Evolutionary conservation across 2,888 invertebrate species (phyloP).

Genomic region (Eupithecia centaureata): DNA sequence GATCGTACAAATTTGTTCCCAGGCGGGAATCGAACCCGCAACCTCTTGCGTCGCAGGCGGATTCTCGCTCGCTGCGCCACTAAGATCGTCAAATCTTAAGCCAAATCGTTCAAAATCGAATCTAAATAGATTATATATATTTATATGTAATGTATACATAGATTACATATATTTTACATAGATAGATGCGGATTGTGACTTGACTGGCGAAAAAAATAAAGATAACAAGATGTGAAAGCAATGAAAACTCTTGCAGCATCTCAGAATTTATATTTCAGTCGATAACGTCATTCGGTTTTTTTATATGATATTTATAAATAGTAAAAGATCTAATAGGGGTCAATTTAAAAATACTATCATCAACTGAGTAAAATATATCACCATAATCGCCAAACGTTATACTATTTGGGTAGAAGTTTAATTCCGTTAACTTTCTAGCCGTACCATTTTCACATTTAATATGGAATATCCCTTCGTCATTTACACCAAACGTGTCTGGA

Average conservation of each 20-base stretch:
- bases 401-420: constrained; percentile 65
- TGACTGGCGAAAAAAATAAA: too few relatives aligned
- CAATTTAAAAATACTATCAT: constrained; percentile 66
- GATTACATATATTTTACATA: too few relatives aligned
- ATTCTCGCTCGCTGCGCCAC: too few relatives aligned
- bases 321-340: constrained; percentile 69
- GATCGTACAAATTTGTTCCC: too few relatives aligned
- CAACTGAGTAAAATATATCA: constrained; percentile 69
- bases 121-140: too few relatives aligned
- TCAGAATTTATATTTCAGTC: neutral
- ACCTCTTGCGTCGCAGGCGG: too few relatives aligned
- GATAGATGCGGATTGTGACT: neutral
- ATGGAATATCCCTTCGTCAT: constrained; percentile 62
- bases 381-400: constrained; percentile 75
- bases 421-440: constrained; percentile 58
- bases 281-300: constrained; percentile 29
- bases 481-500: constrained; percentile 62
- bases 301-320: constrained; percentile 63
- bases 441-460: constrained; percentile 71
- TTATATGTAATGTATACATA: too few relatives aligned
- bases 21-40: too few relatives aligned
- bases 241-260: neutral
- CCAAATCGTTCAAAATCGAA: too few relatives aligned
- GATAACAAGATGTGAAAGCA: neutral
- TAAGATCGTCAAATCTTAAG: too few relatives aligned